Base-by-base conservation (phyloP, 2,797 vertebrate genomes). In the Smutsia gigantea region DNA sequence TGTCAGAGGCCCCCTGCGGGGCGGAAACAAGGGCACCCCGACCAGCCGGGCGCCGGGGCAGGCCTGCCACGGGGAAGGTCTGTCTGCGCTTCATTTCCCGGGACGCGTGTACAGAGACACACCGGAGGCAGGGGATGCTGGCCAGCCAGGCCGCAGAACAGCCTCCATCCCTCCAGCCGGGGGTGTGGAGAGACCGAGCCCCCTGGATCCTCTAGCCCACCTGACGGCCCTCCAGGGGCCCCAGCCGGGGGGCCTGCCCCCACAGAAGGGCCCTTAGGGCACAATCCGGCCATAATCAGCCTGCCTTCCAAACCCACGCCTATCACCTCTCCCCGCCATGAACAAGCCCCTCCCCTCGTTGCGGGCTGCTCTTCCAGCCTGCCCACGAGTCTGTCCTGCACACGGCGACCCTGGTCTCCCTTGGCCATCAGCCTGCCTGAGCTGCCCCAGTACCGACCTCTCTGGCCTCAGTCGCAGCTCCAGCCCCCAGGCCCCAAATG, bases 11-110 rank as follows among this genome's bases (percentile, higher is more conserved):
- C 17, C 18, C 5, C 0, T 3, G 39, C 18, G 27, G 27, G n/a
- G 23, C 25, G 49, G 78, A 61, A 49, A n/a, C n/a, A 27, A 53
- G 0, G 23, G 66, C 1, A 2, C 6, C 18, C 8, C 0, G 10
- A 55, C 59, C 25, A 13, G 68, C 13, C 11, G 10, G 23, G 34
- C 0, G 10, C 23, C 19, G 57, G 46, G 49, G 7, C 5, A 13
- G 29, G 27, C 39, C 3, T 77, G 7, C 69, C 23, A 64, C 5
- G 0, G n/a, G 53, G 66, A 27, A 21, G 53, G 27, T 63, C 66
- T n/a, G n/a, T 23, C 51, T 34, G 46, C 31, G 10, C 85, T 90
- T 68, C 37, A 14, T 82, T 42, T 51, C 46, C 72, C 1, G 0
- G 3, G 17, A 49, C 2, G 39, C 75, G 34, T 37, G 7, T 34